A percentile compares a stretch with the other conserved stretches of the same genome.
phyloP scores from a whole-genome alignment of 2,888 invertebrate genomes.

The Dermolepida albohirtum region DNA sequence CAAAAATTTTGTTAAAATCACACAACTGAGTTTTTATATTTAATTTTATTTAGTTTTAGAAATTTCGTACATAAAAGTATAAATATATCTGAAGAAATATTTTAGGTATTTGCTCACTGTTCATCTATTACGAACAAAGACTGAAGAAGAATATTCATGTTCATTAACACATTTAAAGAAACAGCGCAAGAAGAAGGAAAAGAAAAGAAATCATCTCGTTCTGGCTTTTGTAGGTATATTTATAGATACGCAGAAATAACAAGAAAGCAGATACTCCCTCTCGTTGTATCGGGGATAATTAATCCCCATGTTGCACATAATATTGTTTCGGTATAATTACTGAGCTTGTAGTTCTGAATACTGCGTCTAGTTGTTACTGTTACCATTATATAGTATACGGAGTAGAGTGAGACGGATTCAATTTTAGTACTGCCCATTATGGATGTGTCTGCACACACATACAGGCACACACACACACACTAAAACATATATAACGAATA shows the following conservation, averaged over 20 bases:
- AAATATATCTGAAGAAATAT: no score
- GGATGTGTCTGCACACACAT: constrained; percentile 45
- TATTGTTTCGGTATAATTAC: constrained; percentile 66
- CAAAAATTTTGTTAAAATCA: no score
- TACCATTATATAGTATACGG: constrained; percentile 28
- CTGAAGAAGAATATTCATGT: neutral
- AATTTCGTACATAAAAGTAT: no score
- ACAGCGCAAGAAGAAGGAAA: neutral
- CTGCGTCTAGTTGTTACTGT: constrained; percentile 57
- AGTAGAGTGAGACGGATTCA: constrained; percentile 40
- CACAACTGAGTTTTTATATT: no score
- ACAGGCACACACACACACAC: constrained; percentile 20
- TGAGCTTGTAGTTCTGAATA: constrained; percentile 62
- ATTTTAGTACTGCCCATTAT: constrained; percentile 54
- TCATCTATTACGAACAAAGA: no score
- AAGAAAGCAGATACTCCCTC: constrained; percentile 56
- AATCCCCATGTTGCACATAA: constrained; percentile 65
- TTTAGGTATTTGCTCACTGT: no score
- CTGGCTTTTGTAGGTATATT: constrained; percentile 25
- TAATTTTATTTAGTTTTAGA: no score
- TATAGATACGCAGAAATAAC: constrained; percentile 45
- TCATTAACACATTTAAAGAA: neutral
- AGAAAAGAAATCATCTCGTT: neutral
- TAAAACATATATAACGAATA: neutral
- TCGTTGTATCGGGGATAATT: constrained; percentile 63